Evolutionary conservation across 2,113 vertebrate species (phyloP), one percentile per base, ranked within the genome.

Genomic region (Rhipidura dahli): DNA sequence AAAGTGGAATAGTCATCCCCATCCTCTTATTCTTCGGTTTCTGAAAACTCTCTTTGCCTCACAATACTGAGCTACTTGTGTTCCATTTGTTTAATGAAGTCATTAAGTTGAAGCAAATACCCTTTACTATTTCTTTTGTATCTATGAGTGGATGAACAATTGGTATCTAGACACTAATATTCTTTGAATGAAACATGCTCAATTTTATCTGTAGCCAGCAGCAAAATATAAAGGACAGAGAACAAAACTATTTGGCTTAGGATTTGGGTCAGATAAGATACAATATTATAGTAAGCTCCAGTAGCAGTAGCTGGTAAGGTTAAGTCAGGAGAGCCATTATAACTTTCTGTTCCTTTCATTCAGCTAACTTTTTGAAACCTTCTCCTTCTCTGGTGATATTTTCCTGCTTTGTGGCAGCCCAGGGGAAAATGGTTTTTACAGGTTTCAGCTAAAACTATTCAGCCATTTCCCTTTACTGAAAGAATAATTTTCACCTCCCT

Each of bases 141-240:
- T 28, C 72, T 79, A 2, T 7, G 65, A 91, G 42, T 28, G 28
- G 59, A 44, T 92, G 65, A 94, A 59, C 77, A 94, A 64, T 19
- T 2, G 0, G 17, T 89, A 39, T 49, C 91, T 69, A 89, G 65
- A 47, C 53, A 68, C 57, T 72, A 87, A 89, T 42, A 79, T 24
- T 63, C 80, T 95, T 92, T 94, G 91, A 87, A 80, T 33, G 60
- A 89, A 92, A 92, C 35, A 73, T 27, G n/a, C n/a, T 93, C 37
- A 71, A 5, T 80, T 91, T 89, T 78, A 85, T 57, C 77, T 88
- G 40, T 65, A 83, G 77, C 63, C 60, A 93, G 73, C 57, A 94
- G 79, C 53, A 84, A 89, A 96, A 70, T 30, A 80, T 19, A 71
- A 45, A 88, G 63, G 45, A 40, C 6, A 77, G 49, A 81, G 69